Base-by-base conservation (phyloP, 1,140 invertebrate genomes). In the Papilio glaucus region DNA sequence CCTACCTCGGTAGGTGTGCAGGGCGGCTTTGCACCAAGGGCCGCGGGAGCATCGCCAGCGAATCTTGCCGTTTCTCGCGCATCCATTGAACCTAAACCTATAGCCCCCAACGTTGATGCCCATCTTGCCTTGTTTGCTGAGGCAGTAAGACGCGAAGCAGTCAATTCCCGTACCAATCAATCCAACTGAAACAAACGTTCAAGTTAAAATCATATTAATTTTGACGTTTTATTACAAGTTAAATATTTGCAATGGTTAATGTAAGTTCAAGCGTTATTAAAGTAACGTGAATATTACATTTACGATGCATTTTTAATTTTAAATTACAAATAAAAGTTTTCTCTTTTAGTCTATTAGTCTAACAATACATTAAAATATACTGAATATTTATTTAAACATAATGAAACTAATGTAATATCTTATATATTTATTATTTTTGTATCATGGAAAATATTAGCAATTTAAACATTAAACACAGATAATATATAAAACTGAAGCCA, bases 111-210 rank as follows among this genome's bases (percentile, higher is more conserved):
- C 85, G 45, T 89, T 92, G 68, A 92, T 92, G 37, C 90, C 90
- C 90, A 92, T 92, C 74, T 92, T 92, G 12, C 90, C 90, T 73
- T 92, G 90, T 75, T 92, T 92, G 42, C 90, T 92, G 70, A 92
- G 88, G 76, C 90, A 92, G 81, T 92, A 92, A 4, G 90, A 92
- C 4, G 90, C 90, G 69, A 90, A 86, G 74, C 85, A 86, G 69
- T 91, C 88, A 1, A 91, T 76, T 0, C 88, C 89, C 1, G 88
- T 85, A 6, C 87, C 88, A 57, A 89, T 87, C 24, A 90, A 73
- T n/a, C 87, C 87, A 41, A 85, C 85, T 88, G 83, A 12, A 89
- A 90, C 41, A 72, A 75, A 77, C 65, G 57, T 53, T 37, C 1
- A 37, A 57, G 75, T 80, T 75, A 79, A 37, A 71, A 72, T 62